Base-by-base conservation (phyloP, 2,113 vertebrate species). In the Colistium nudipinnis region DNA sequence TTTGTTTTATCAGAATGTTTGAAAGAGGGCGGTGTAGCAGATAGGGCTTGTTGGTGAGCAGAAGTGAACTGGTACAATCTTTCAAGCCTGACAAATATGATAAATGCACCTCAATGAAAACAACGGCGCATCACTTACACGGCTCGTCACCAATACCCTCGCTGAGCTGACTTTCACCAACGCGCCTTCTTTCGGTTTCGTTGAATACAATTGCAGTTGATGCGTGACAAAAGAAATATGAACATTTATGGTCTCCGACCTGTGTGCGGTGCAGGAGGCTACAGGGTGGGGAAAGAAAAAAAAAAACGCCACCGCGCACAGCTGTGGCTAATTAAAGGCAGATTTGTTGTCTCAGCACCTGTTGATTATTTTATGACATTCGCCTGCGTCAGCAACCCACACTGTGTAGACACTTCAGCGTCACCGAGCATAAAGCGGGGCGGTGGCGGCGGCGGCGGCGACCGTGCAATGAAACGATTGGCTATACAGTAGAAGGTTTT, bases 1-100 rank as follows among this genome's bases (percentile, higher is more conserved):
- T n/a, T n/a, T n/a, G n/a, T n/a, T n/a, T n/a, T 47, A 56, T 57
- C 72, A 44, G 64, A 45, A 59, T 45, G 49, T 67, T 69, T 60
- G 36, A 48, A 62, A 41, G n/a, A 61, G 27, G 33, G 61, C 24
- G 30, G 47, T 70, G 55, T 17, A 52, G 12, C 71, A 60, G 22
- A 33, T 49, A 72, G 31, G 45, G 41, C 41, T n/a, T 53, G 28
- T 45, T 51, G 56, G 30, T 66, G 36, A 57, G 49, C 19, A 38
- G 62, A 17, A 17, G 16, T 8, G 8, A n/a, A 16, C 22, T 11
- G 10, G 4, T 48, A 24, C 3, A 2, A 14, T 48, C 45, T 7
- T 24, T 13, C 13, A 48, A 48, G 22, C 22, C 12, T 24, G 20
- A 24, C 22, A 24, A 25, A 28, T 48, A 48, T 49, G 47, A 14